Percentiles rank a stretch among this genome's conserved stretches.
Evolutionary conservation across 2,888 invertebrate species (phyloP).

Genomic region (Onthophagus sagittarius): DNA sequence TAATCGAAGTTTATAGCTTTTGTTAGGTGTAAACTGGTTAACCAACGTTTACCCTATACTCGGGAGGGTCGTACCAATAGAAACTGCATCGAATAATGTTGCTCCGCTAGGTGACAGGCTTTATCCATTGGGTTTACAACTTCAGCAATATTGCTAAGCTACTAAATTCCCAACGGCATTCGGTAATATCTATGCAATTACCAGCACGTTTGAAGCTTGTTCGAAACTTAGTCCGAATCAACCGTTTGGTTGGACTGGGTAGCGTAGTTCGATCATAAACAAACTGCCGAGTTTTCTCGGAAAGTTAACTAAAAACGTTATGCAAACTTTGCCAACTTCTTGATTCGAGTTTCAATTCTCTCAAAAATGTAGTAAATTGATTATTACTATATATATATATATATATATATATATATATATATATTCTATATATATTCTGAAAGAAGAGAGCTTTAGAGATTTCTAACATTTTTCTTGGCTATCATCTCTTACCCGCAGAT

Average conservation of each 20-base stretch:
- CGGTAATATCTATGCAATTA: background rate
- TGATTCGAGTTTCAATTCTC: too few species aligned
- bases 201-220: background rate
- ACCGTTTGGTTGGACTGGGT: background rate
- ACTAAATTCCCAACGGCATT: background rate
- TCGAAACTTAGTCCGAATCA: background rate
- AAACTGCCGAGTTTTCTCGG: background rate
- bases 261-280: background rate
- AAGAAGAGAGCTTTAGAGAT: background rate
- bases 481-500: background rate
- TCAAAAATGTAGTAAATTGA: too few species aligned
- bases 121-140: background rate
- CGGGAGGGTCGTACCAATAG: background rate
- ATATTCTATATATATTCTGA: too few species aligned
- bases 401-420: too few species aligned
- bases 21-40: background rate
- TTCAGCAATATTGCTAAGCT: background rate
- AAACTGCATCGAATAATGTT: background rate
- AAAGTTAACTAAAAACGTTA: too few species aligned
- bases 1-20: background rate
- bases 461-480: background rate
- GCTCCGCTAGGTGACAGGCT: background rate
- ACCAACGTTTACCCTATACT: background rate
- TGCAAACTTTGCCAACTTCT: too few species aligned
- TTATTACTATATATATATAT: too few species aligned